These are phyloP conservation scores for Fragariocoptes setiger DNA, from an alignment of 1,140 invertebrate species.

Conservation along the genomic window DNA sequence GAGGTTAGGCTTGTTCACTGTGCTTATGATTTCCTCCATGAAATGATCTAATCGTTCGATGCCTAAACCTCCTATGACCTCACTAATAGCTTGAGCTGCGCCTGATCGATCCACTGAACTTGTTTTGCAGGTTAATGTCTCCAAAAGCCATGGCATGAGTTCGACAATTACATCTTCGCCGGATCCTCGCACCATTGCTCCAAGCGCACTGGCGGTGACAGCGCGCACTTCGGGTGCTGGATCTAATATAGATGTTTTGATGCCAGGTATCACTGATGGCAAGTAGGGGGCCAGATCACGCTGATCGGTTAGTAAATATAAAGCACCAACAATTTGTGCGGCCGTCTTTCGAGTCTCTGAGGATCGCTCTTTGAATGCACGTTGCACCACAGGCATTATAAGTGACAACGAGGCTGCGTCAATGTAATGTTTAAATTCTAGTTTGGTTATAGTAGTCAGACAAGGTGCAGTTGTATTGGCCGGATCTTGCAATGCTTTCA, in stretches of 20 bases:
- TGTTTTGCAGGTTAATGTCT: slow-evolving; percentile 75
- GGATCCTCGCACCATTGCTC: slow-evolving; percentile 88
- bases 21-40: slow-evolving; percentile 93
- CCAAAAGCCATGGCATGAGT: slow-evolving; percentile 85
- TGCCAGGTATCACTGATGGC: slow-evolving; percentile 73
- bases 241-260: slow-evolving; percentile 81
- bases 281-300: slow-evolving; percentile 90
- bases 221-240: slow-evolving; percentile 65
- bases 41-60: slow-evolving; percentile 73
- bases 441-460: slow-evolving; percentile 66
- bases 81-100: slow-evolving; percentile 66
- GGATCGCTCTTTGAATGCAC: slow-evolving; percentile 80
- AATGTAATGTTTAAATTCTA: slow-evolving; percentile 96
- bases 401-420: slow-evolving; percentile 89
- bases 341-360: slow-evolving; percentile 96
- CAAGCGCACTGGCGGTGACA: slow-evolving; percentile 24
- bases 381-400: slow-evolving; percentile 92
- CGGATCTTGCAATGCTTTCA: slow-evolving; percentile 82
- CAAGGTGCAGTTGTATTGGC: slow-evolving; percentile 71
- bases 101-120: slow-evolving; percentile 83
- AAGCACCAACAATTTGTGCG: slow-evolving; percentile 88
- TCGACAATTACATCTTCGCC: slow-evolving; percentile 80
- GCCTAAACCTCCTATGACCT: slow-evolving; percentile 76
- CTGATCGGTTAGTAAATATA: slow-evolving; percentile 95
- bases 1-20: slow-evolving; percentile 69